phyloP scores from a whole-genome alignment of 1,140 invertebrate species.

The Ephestia elutella region DNA sequence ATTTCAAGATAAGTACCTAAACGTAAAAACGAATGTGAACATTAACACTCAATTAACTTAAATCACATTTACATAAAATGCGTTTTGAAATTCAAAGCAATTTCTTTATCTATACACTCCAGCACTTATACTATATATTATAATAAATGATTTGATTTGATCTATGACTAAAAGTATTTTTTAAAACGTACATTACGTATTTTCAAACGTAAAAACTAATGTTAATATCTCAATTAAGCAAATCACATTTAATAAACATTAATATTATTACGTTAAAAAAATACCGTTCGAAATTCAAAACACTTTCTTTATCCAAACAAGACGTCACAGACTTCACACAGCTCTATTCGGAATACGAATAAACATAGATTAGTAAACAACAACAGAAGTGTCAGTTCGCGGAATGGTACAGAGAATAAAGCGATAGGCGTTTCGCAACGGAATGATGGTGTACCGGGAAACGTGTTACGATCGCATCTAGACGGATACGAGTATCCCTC shows the following conservation, averaged over 20 bases:
- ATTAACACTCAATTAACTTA: slow-evolving; percentile 1
- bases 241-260: not conserved
- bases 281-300: not conserved
- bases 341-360: slow-evolving; percentile 22
- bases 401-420: slow-evolving; percentile 57
- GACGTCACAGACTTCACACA: not conserved
- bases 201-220: no score
- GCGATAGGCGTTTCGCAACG: slow-evolving; percentile 62
- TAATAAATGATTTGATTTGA: no score
- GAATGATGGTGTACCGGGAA: slow-evolving; percentile 56
- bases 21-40: slow-evolving; percentile 4
- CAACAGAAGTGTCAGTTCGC: slow-evolving; percentile 66
- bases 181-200: no score
- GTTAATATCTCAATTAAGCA: slow-evolving; percentile 5
- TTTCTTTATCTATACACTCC: no score
- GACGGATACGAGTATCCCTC: slow-evolving; percentile 53
- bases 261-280: not conserved
- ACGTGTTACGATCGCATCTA: slow-evolving; percentile 51
- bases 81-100: no score
- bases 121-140: no score
- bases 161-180: no score
- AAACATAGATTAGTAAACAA: slow-evolving; percentile 67
- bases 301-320: slow-evolving; percentile 5
- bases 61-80: no score
- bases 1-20: not conserved